Base-by-base conservation (phyloP, 2,888 invertebrate species). In the Caenorhabditis virilis region DNA sequence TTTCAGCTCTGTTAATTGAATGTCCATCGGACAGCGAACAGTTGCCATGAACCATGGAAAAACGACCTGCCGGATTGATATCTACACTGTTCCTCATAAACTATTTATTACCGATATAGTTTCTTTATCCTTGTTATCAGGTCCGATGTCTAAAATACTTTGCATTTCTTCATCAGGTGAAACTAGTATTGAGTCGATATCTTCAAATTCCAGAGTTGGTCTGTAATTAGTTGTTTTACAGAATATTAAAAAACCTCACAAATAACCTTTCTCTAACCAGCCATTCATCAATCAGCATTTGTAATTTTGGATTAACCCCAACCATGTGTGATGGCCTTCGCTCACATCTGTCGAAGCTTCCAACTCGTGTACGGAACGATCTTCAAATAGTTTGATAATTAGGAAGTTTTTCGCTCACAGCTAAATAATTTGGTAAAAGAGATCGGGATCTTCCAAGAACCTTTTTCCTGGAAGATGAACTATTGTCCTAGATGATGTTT, bases 11-110 rank as follows among this genome's bases (percentile, higher is more conserved):
- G 49, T 60, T 6, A 79, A 39, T 15, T 73, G 69, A 13, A 72
- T 48, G 9, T 69, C 65, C 16, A 64, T 23, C 5, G 56, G 61
- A 18, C 55, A 58, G 53, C 64, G 57, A 13, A 76, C 69, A 16
- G 70, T 69, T 11, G 70, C 68, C n/a, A 62, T 20, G 42, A 74
- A 69, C 74, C 71, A 74, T 2, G 74, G 74, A 33, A 74, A 68
- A 9, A 67, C 5, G 6, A 38, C n/a, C 38, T 38, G 18, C 6
- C 7, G n/a, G n/a, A n/a, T n/a, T n/a, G n/a, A n/a, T n/a, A n/a
- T n/a, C n/a, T n/a, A n/a, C n/a, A n/a, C n/a, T n/a, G n/a, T n/a
- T n/a, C n/a, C n/a, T n/a, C 33, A 33, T 33, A 33, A 33, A 33
- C 33, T 11, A 33, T 33, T 11, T 33, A 7, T 18, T 4, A 50